Conservation (phyloP, 35 echinoderm and acorn worm genomes). For the Patiria miniata region DNA sequence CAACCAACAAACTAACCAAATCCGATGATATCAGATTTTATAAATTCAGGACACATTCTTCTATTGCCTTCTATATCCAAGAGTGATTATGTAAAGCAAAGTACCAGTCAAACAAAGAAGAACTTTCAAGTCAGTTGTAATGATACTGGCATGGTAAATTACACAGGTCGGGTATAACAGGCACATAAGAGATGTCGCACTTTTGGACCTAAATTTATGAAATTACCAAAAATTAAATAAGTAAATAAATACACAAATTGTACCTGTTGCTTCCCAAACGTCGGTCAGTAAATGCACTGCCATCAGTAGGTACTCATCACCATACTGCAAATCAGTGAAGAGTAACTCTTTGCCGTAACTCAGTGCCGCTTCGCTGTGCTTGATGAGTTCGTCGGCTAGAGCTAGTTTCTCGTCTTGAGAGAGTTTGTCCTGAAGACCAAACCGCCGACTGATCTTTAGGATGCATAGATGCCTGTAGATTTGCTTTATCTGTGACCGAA, state of each 20-base stretch:
- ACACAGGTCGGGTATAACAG: too few species aligned
- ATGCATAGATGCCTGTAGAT: slow-evolving; percentile 81
- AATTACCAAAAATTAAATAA: too few species aligned
- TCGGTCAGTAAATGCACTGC: slow-evolving; percentile 89
- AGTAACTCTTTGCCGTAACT: slow-evolving; percentile 58
- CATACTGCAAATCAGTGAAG: slow-evolving; percentile 77
- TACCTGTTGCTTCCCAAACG: slow-evolving; percentile 85
- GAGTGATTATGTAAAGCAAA: too few species aligned
- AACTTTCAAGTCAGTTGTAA: too few species aligned
- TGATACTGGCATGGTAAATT: too few species aligned
- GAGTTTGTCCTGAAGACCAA: slow-evolving; percentile 76
- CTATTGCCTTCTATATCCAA: too few species aligned
- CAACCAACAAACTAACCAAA: too few species aligned
- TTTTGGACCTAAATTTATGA: too few species aligned
- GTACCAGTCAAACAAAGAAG: too few species aligned
- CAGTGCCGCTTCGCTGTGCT: slow-evolving; percentile 57
- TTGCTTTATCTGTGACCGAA: slow-evolving; percentile 68
- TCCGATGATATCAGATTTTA: too few species aligned
- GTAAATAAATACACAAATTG: slow-evolving; percentile 3
- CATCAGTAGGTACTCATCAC: slow-evolving; percentile 89
- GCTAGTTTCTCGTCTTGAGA: slow-evolving; percentile 59
- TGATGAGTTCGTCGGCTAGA: slow-evolving; percentile 63
- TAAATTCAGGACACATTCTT: too few species aligned
- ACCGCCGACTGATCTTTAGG: slow-evolving; percentile 67
- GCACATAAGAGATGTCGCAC: too few species aligned